Evolutionary conservation across 2,113 vertebrate species (phyloP), one percentile per base, ranked within the genome.

Genomic region (Lichenostomus cassidix): DNA sequence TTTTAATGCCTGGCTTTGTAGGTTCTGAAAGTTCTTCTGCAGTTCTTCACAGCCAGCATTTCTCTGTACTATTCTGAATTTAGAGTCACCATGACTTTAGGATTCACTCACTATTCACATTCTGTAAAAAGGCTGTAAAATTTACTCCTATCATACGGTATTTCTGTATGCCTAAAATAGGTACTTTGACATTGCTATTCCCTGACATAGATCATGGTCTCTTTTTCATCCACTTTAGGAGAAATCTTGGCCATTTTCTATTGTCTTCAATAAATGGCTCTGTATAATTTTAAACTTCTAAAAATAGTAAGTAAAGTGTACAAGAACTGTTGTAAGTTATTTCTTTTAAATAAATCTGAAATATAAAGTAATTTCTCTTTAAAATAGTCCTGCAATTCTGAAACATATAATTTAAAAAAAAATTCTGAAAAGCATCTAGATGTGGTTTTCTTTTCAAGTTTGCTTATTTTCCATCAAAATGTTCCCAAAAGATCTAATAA

Each of bases 141-240:
- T 4, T 49, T 82, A 37, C 2, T 78, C 3, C 18, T 55, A n/a
- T 47, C 21, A 17, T 8, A 25, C n/a, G 35, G 53, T 17, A 24
- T 64, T 91, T 92, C 33, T 83, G 19, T 11, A 47, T 94, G 42
- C 52, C 42, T 89, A 25, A 67, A 94, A 79, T 24, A 65, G 24
- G 8, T 39, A 68, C 18, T 91, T 73, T 64, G 24, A 17, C n/a
- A 47, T 71, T 83, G 24, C 10, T 75, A 8, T 73, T 86, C 22
- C 19, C 27, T 23, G 10, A 4, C 27, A 8, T 11, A 60, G 44
- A 19, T 33, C 0, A 0, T 50, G 9, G 23, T 75, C 11, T n/a
- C 50, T 87, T 92, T 39, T 52, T 78, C 18, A 52, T 50, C 21
- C 10, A 13, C 10, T 52, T 59, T 50, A 60, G 35, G 70, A 77